Conservation (phyloP, 1,140 invertebrate species). For the Gonioctena quinquepunctata region DNA sequence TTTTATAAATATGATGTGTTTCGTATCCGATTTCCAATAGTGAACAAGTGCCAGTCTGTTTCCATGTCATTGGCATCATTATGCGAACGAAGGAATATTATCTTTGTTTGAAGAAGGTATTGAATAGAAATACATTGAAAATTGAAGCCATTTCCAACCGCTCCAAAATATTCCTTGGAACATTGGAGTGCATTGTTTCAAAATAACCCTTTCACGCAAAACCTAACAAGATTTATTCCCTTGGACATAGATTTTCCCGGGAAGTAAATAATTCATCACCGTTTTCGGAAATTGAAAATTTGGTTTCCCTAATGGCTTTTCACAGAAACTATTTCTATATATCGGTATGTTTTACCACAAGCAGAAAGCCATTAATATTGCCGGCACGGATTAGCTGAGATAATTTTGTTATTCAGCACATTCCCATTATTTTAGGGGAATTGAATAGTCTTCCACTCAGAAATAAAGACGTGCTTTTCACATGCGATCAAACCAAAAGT, state of each 20-base stretch:
- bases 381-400: neutral
- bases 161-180: neutral
- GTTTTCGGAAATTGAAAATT: neutral
- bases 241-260: neutral
- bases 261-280: neutral
- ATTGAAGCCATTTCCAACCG: neutral
- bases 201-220: neutral
- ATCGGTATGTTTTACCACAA: neutral
- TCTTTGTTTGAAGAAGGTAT: no score
- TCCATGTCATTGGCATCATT: no score
- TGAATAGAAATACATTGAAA: no score
- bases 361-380: neutral
- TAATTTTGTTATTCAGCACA: neutral
- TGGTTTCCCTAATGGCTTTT: neutral
- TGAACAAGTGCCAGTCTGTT: no score
- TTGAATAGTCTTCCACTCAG: no score
- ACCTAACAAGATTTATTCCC: neutral
- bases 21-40: no score
- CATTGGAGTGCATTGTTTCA: conserved; percentile 1
- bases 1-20: no score
- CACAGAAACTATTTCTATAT: neutral
- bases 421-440: no score
- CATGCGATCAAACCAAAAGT: no score
- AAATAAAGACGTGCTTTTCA: no score
- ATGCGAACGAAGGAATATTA: no score